Conservation (phyloP, 2,113 vertebrate genomes). For the Triplophysa dalaica region DNA sequence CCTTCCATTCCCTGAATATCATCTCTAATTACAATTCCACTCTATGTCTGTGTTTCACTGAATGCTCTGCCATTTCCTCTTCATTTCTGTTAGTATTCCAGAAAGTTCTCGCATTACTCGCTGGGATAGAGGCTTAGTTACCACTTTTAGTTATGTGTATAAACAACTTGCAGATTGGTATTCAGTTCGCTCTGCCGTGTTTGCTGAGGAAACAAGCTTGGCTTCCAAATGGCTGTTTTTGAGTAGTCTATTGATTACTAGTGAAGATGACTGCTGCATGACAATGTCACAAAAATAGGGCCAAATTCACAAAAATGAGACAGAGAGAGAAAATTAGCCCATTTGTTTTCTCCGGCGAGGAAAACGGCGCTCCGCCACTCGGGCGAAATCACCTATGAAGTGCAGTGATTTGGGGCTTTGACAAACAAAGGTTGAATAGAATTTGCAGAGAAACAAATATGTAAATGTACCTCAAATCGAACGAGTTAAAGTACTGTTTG, state of each 20-base stretch:
- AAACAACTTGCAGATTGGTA: constrained; percentile 56
- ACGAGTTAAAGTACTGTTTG: background rate
- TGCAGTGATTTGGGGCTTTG: constrained; percentile 22
- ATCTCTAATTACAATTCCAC: constrained; percentile 57
- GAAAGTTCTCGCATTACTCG: constrained; percentile 30
- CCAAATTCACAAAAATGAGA: constrained; percentile 30
- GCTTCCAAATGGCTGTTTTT: constrained; percentile 54
- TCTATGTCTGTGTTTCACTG: constrained; percentile 36
- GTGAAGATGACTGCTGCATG: constrained; percentile 44
- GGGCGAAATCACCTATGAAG: constrained; percentile 6
- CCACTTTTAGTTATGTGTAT: constrained; percentile 60
- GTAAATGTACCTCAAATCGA: constrained; percentile 25
- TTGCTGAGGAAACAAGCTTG: constrained; percentile 53
- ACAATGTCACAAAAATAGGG: constrained; percentile 38
- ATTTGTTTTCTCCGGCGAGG: constrained; percentile 21
- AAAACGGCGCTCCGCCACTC: background rate
- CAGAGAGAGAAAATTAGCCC: constrained; percentile 39
- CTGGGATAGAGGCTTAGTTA: constrained; percentile 44
- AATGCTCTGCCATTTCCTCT: constrained; percentile 23
- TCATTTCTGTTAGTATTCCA: constrained; percentile 45
- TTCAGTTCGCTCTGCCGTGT: constrained; percentile 39
- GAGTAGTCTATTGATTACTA: constrained; percentile 58
- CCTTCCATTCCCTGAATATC: constrained; percentile 54
- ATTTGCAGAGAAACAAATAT: constrained; percentile 30
- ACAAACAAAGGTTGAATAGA: constrained; percentile 18